Evolutionary conservation across 2,888 invertebrate genomes (phyloP).

Genomic region (Brenthis ino): DNA sequence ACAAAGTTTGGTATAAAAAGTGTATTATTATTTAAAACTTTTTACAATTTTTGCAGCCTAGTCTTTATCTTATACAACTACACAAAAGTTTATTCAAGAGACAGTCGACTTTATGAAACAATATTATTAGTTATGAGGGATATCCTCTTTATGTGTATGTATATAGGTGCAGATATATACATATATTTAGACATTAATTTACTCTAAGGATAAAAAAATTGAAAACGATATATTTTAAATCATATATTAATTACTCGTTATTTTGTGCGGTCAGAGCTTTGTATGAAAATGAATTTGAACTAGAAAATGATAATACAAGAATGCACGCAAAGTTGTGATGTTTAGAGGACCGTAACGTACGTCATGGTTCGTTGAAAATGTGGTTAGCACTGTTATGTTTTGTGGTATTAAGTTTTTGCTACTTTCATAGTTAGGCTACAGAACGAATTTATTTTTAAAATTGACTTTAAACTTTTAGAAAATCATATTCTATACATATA

Average conservation of each 20-base stretch:
- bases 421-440: background rate
- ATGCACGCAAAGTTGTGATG: slow-evolving; percentile 11
- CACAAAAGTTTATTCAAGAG: background rate
- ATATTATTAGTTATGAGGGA: too few species aligned
- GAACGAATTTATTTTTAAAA: too few species aligned
- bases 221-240: too few species aligned
- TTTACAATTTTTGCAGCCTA: background rate
- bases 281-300: slow-evolving; percentile 1
- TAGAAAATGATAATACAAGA: slow-evolving; percentile 13
- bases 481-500: too few species aligned
- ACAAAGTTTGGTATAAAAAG: slow-evolving; percentile 6
- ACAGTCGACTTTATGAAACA: too few species aligned
- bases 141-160: too few species aligned
- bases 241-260: background rate
- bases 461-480: too few species aligned
- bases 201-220: too few species aligned
- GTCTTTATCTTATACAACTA: background rate
- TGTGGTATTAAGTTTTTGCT: slow-evolving; percentile 16
- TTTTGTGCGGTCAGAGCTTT: background rate
- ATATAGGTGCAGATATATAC: too few species aligned
- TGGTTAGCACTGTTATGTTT: slow-evolving; percentile 9
- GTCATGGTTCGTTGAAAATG: slow-evolving; percentile 20
- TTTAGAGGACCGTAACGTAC: slow-evolving; percentile 7
- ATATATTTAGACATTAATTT: too few species aligned
- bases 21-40: background rate